A percentile compares a stretch with the other conserved stretches of the same genome.
Evolutionary conservation across 2,113 vertebrate species (phyloP).

Genomic region (Lepisosteus oculatus): DNA sequence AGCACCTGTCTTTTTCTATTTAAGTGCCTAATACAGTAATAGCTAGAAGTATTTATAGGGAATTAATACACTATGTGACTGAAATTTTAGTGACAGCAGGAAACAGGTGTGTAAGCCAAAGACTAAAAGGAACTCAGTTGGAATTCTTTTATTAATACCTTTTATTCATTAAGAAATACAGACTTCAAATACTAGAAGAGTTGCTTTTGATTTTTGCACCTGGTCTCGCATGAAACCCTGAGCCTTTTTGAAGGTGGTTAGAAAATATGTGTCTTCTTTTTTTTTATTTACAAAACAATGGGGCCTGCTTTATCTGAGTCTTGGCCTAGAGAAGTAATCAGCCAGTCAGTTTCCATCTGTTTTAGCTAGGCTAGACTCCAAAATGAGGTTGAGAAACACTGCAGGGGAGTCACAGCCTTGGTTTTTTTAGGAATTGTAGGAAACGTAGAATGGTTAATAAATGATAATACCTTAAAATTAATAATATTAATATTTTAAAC

Average conservation of each 20-base stretch:
- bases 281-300: conserved; percentile 13
- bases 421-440: background rate
- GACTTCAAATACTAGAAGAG: background rate
- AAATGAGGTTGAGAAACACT: background rate
- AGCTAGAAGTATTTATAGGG: background rate
- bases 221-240: conserved; percentile 9
- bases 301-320: conserved; percentile 14
- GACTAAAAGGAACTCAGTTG: background rate
- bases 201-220: conserved; percentile 4
- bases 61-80: background rate
- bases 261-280: background rate
- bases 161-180: background rate
- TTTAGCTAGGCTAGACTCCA: background rate
- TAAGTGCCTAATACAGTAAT: background rate
- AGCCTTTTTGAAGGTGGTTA: background rate
- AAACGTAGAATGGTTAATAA: background rate
- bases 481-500: too few relatives aligned
- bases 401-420: background rate
- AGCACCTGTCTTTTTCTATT: background rate
- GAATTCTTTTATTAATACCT: conserved; percentile 3
- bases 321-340: conserved; percentile 11
- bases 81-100: background rate
- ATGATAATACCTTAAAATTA: too few relatives aligned
- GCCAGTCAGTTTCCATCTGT: background rate
- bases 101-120: conserved; percentile 3